A percentile compares a stretch with the other conserved stretches of the same genome.
phyloP scores from a whole-genome alignment of 2,888 invertebrate species.

The Hybos culiciformis region DNA sequence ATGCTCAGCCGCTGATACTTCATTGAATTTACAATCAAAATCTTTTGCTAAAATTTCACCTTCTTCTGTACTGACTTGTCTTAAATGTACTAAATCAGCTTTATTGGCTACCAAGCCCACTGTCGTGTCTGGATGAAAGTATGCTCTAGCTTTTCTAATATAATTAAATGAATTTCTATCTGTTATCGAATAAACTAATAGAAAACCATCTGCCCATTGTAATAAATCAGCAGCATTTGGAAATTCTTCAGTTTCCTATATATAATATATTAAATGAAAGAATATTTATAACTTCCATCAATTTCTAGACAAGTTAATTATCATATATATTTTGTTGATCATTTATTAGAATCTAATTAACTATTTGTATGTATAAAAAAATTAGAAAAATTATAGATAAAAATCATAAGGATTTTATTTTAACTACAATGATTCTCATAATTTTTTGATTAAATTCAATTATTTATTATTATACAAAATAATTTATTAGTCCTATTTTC shows the following conservation, averaged over 20 bases:
- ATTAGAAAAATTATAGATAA: too few species aligned
- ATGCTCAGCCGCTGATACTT: conserved; percentile 81
- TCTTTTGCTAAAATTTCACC: conserved; percentile 80
- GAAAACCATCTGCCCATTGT: conserved; percentile 81
- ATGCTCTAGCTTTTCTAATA: conserved; percentile 58
- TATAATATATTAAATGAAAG: conserved; percentile 15
- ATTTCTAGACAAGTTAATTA: too few species aligned
- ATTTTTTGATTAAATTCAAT: too few species aligned
- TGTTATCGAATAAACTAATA: conserved; percentile 81
- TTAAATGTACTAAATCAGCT: conserved; percentile 78
- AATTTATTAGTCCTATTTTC: too few species aligned
- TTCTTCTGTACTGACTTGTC: conserved; percentile 78
- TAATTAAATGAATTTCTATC: conserved; percentile 75
- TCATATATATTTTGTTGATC: too few species aligned
- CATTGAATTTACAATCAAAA: conserved; percentile 75
- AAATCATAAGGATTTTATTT: too few species aligned
- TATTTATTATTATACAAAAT: too few species aligned
- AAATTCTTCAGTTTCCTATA: conserved; percentile 56
- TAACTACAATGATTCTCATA: too few species aligned
- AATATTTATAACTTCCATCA: too few species aligned
- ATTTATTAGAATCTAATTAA: too few species aligned
- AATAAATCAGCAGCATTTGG: conserved; percentile 55
- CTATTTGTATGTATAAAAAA: too few species aligned
- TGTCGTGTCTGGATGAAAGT: conserved; percentile 57
- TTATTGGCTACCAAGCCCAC: conserved; percentile 82